Evolutionary conservation across 1,140 invertebrate genomes (phyloP).

Genomic region (Leptinotarsa undecemlineata): DNA sequence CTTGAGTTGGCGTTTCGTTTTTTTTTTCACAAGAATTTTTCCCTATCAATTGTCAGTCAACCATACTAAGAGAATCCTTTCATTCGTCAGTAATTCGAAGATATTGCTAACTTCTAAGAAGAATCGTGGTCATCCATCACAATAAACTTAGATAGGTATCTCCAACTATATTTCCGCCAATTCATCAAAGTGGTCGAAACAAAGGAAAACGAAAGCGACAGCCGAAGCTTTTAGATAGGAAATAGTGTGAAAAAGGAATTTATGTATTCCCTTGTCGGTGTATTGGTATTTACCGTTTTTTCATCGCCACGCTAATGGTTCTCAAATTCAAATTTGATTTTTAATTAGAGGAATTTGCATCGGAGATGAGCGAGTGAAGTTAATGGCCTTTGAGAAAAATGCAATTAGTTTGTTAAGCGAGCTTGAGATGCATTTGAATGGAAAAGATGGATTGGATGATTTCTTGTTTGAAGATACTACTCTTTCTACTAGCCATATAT

Average conservation of each 20-base stretch:
- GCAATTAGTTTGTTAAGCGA: neutral
- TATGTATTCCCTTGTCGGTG: neutral
- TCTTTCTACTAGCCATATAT: too few relatives aligned
- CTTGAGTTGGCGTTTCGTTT: too few relatives aligned
- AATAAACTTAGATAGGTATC: neutral
- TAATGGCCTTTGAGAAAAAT: constrained; percentile 3
- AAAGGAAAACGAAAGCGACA: neutral
- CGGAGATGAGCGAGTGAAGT: neutral
- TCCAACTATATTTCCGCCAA: neutral
- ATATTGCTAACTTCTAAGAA: too few relatives aligned
- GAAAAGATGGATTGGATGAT: neutral
- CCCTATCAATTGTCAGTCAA: too few relatives aligned
- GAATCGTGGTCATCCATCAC: neutral
- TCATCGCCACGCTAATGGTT: neutral
- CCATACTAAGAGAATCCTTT: too few relatives aligned
- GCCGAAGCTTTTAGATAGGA: neutral
- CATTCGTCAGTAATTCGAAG: too few relatives aligned
- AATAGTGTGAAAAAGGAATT: neutral
- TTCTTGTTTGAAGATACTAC: too few relatives aligned
- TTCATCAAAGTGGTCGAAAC: neutral
- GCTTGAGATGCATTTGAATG: neutral
- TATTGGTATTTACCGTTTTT: neutral
- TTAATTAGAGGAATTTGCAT: constrained; percentile 3
- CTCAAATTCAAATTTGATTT: neutral
- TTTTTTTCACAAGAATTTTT: too few relatives aligned